phyloP scores from a whole-genome alignment of 53 echinoderm and acorn worm genomes.

The Hippasteria phrygiana region DNA sequence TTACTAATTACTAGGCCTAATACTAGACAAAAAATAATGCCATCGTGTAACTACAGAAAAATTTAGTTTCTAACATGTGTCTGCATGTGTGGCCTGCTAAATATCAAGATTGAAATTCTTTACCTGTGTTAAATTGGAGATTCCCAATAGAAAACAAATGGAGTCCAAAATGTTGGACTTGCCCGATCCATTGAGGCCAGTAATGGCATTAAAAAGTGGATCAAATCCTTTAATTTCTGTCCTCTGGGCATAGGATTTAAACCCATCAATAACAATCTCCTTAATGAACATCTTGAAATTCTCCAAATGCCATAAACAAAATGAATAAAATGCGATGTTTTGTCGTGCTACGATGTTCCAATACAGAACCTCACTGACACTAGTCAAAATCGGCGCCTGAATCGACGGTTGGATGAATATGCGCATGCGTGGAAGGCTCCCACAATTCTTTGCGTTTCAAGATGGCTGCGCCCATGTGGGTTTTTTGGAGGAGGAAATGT shows the following conservation, averaged over 20 bases:
- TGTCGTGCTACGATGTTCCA: neutral
- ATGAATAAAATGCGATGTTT: neutral
- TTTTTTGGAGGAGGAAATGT: too few relatives aligned
- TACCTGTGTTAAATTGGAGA: slow-evolving; percentile 97
- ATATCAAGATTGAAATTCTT: too few relatives aligned
- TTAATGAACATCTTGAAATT: slow-evolving; percentile 90
- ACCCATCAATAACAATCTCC: slow-evolving; percentile 95
- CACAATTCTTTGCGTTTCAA: slow-evolving; percentile 69
- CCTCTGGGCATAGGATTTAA: slow-evolving; percentile 98
- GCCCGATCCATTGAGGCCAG: slow-evolving; percentile 97
- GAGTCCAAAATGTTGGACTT: slow-evolving; percentile 98
- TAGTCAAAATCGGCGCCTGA: slow-evolving; percentile 80
- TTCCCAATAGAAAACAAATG: slow-evolving; percentile 97
- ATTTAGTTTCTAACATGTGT: too few relatives aligned
- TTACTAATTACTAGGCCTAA: too few relatives aligned
- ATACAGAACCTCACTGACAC: neutral
- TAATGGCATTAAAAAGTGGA: slow-evolving; percentile 96
- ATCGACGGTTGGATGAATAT: slow-evolving; percentile 69
- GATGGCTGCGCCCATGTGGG: slow-evolving; percentile 72
- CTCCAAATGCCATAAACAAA: slow-evolving; percentile 16
- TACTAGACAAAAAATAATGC: too few relatives aligned
- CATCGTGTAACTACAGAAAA: too few relatives aligned
- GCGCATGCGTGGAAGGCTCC: slow-evolving; percentile 69
- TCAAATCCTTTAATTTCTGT: slow-evolving; percentile 99
- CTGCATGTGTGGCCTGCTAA: too few relatives aligned